phyloP scores from a whole-genome alignment of 2,888 invertebrate species.

The Euzophera pinguis region DNA sequence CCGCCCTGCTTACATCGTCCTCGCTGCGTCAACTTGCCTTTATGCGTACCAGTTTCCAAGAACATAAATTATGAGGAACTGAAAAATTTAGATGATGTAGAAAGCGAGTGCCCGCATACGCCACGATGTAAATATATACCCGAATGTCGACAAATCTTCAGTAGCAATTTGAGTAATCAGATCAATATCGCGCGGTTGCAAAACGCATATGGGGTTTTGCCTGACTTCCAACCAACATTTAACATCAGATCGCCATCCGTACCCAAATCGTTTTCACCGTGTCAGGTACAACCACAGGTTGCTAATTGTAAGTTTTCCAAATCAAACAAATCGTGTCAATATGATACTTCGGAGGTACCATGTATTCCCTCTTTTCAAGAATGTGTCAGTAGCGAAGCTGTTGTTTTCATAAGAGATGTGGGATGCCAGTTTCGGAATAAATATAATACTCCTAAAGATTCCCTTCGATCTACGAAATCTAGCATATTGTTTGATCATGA shows the following conservation, averaged over 20 bases:
- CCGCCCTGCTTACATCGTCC: slow-evolving; percentile 65
- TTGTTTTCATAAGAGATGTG: slow-evolving; percentile 65
- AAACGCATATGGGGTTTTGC: slow-evolving; percentile 39
- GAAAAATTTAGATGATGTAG: slow-evolving; percentile 33
- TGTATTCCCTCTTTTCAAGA: slow-evolving; percentile 23
- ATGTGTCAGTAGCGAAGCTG: slow-evolving; percentile 36
- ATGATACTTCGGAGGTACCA: slow-evolving; percentile 35
- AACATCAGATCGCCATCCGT: slow-evolving; percentile 30
- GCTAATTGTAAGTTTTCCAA: slow-evolving; percentile 26
- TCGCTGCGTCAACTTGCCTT: slow-evolving; percentile 63
- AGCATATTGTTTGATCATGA: slow-evolving; percentile 43
- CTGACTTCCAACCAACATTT: slow-evolving; percentile 32
- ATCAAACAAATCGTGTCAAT: slow-evolving; percentile 62
- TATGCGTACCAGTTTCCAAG: slow-evolving; percentile 59
- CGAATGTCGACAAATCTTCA: slow-evolving; percentile 37
- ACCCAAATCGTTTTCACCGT: slow-evolving; percentile 29
- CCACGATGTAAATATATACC: slow-evolving; percentile 42
- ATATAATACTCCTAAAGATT: slow-evolving; percentile 33
- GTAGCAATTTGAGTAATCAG: slow-evolving; percentile 34
- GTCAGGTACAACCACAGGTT: slow-evolving; percentile 15
- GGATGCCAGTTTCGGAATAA: slow-evolving; percentile 63
- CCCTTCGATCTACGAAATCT: slow-evolving; percentile 41
- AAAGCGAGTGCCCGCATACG: slow-evolving; percentile 33
- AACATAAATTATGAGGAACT: slow-evolving; percentile 46
- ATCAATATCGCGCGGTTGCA: slow-evolving; percentile 35